phyloP scores from a whole-genome alignment of 2,797 vertebrate species.

The Chromis chromis region DNA sequence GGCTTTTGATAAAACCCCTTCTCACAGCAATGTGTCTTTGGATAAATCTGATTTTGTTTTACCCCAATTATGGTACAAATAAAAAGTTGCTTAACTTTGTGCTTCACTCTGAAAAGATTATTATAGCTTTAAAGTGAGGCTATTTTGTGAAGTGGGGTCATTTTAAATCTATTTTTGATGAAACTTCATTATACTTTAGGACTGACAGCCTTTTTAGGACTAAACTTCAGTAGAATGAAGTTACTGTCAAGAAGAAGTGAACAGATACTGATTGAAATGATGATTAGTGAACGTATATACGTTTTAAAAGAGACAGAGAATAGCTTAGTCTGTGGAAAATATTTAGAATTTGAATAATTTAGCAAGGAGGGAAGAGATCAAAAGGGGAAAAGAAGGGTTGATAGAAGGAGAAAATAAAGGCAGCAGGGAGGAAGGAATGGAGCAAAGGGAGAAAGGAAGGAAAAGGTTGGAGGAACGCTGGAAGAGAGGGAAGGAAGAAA shows the following conservation, averaged over 20 bases:
- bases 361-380: not conserved
- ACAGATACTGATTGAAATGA: not conserved
- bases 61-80: not conserved
- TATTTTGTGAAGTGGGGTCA: not conserved
- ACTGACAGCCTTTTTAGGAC: not conserved
- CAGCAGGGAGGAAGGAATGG: no score
- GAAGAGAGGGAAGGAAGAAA: not conserved
- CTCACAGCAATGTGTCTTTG: conserved; percentile 23
- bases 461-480: not conserved
- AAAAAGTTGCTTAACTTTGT: conserved; percentile 16
- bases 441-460: no score
- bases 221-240: not conserved
- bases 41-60: conserved; percentile 10
- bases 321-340: not conserved
- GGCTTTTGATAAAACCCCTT: conserved; percentile 30
- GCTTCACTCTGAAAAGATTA: not conserved
- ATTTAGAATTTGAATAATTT: not conserved
- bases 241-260: not conserved
- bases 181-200: not conserved
- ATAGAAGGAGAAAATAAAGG: not conserved
- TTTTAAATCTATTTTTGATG: not conserved
- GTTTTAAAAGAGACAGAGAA: not conserved
- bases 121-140: not conserved
- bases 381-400: not conserved
- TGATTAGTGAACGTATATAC: not conserved